Evolutionary conservation across 2,888 invertebrate species (phyloP), one percentile per base, ranked within the genome.

Genomic region (Xanthorhoe designata): DNA sequence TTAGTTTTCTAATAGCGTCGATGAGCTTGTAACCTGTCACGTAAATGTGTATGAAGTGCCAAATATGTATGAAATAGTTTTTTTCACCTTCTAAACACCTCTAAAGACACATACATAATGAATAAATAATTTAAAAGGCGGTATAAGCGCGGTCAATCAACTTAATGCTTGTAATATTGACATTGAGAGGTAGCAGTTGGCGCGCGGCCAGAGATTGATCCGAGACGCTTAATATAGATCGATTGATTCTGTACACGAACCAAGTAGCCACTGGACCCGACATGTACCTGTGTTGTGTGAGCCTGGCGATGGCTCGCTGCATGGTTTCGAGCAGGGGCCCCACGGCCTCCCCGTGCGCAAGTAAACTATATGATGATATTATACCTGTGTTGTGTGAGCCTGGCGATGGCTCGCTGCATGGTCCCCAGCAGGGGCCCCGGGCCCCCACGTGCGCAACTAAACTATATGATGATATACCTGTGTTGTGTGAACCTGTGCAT

Each of bases 261-360:
- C n/a, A n/a, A n/a, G 35, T 35, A 35, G 9, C 1, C 35, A 1
- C 8, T 7, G 35, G 6, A n/a, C n/a, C n/a, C n/a, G 35, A 8
- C 1, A 1, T 1, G 8, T 8, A 95, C 80, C 96, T 94, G 82
- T 96, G 95, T 74, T 97, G 97, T 0, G 97, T 96, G 64, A 98
- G 94, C 9, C 98, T 94, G 13, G 96, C 96, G 86, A 98, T 97
- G n/a, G 98, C 96, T 9, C 98, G 94, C n/a, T 97, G 96, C 69
- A 99, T 95, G 64, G 97, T 96, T 85, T 99, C 72, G 99, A 99
- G 96, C 68, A 99, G 95, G 0, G 97, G 97, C 0, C 97, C 97
- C 1, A 98, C 97, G 57, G 98, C 96, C 2, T 99, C 99, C 32
- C 97, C 96, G 79, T 97, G 97, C 0, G 98, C 97, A n/a, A n/a